phyloP scores from a whole-genome alignment of 2,888 invertebrate genomes.

The Labia minor region DNA sequence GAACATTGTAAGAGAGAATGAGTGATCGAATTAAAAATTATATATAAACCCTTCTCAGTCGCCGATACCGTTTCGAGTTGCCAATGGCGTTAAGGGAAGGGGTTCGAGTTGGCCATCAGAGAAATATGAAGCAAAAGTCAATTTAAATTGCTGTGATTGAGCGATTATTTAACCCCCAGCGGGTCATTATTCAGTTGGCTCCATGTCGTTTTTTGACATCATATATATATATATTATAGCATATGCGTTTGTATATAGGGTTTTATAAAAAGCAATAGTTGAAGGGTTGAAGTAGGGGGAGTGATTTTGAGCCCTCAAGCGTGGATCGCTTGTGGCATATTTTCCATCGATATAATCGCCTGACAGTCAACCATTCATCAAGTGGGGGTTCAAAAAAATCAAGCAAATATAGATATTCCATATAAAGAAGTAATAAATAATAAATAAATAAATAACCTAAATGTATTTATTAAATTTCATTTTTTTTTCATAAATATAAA shows the following conservation, averaged over 20 bases:
- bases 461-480: too few species aligned
- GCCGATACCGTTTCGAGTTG: too few species aligned
- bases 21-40: constrained; percentile 3
- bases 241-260: not conserved
- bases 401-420: not conserved
- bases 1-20: not conserved
- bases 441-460: too few species aligned
- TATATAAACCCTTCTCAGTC: not conserved
- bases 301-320: not conserved
- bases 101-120: not conserved
- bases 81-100: not conserved
- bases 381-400: not conserved
- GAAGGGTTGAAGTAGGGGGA: not conserved
- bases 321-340: not conserved
- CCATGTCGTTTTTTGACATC: not conserved
- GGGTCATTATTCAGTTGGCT: constrained; percentile 5
- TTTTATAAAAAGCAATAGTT: not conserved
- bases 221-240: too few species aligned
- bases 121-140: constrained; percentile 13
- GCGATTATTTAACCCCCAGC: constrained; percentile 6
- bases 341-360: constrained; percentile 4
- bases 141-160: constrained; percentile 8
- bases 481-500: too few species aligned
- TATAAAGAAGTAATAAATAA: too few species aligned
- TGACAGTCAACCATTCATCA: constrained; percentile 2